A percentile compares a stretch with the other conserved stretches of the same genome.
Evolutionary conservation across 2,888 invertebrate genomes (phyloP).

Genomic region (Pemphredon lugubris): DNA sequence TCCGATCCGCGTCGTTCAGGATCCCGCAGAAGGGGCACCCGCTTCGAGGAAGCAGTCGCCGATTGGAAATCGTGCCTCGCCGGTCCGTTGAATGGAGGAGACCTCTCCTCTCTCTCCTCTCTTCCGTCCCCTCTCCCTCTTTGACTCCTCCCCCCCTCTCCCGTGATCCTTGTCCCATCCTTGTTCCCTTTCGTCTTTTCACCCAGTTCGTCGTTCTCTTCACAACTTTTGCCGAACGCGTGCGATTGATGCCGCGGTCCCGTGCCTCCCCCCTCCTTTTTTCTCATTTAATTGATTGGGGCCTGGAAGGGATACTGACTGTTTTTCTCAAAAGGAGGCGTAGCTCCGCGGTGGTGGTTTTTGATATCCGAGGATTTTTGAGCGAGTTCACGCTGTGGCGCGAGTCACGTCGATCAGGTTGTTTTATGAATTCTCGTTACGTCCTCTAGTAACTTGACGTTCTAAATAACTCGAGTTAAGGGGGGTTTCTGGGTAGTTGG

Average conservation of each 20-base stretch:
- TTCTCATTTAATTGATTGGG: too few relatives aligned
- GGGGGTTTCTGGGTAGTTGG: too few relatives aligned
- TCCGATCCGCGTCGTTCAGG: slow-evolving; percentile 42
- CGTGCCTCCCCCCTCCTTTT: not conserved
- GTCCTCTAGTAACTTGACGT: too few relatives aligned
- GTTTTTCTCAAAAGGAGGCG: too few relatives aligned
- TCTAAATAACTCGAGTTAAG: too few relatives aligned
- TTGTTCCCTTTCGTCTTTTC: slow-evolving; percentile 13
- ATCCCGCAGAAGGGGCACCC: slow-evolving; percentile 57
- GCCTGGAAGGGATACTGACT: too few relatives aligned
- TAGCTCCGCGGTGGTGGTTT: too few relatives aligned
- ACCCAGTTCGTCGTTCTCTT: slow-evolving; percentile 5
- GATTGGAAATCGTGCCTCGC: slow-evolving; percentile 69
- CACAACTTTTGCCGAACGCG: slow-evolving; percentile 13
- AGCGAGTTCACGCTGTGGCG: too few relatives aligned
- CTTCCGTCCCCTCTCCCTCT: slow-evolving; percentile 6
- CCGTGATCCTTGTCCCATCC: slow-evolving; percentile 16
- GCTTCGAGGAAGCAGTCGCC: slow-evolving; percentile 69
- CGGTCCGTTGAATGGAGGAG: slow-evolving; percentile 62
- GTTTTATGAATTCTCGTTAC: too few relatives aligned
- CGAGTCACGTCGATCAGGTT: too few relatives aligned
- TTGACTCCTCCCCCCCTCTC: too few relatives aligned
- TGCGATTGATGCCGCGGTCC: slow-evolving; percentile 26
- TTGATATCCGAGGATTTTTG: too few relatives aligned
- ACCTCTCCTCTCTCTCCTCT: slow-evolving; percentile 18